Evolutionary conservation across 1,140 invertebrate species (phyloP).

Genomic region (Nylanderia fulva): DNA sequence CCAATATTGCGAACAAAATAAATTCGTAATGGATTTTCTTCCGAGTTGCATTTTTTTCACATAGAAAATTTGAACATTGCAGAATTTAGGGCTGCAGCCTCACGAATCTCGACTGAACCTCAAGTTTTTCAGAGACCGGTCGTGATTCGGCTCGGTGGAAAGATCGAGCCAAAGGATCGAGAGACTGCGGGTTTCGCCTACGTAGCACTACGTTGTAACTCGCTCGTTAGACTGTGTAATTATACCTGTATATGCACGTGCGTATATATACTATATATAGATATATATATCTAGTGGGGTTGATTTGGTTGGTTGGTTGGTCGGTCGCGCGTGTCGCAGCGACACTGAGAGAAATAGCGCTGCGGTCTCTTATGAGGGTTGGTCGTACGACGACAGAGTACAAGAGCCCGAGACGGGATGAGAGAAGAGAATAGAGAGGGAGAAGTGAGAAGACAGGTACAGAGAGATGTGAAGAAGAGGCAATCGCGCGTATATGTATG

Average conservation of each 20-base stretch:
- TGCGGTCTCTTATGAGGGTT: conserved; percentile 16
- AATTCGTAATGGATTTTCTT: too few relatives aligned
- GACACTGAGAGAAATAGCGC: conserved; percentile 65
- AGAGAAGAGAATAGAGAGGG: conserved; percentile 20
- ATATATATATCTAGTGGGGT: conserved; percentile 55
- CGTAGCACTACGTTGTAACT: conserved; percentile 81
- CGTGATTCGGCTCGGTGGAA: conserved; percentile 52
- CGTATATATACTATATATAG: conserved; percentile 58
- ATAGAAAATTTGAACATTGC: too few relatives aligned
- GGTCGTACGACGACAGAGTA: neutral
- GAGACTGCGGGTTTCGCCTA: conserved; percentile 80
- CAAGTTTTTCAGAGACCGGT: conserved; percentile 24
- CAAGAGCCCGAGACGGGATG: conserved; percentile 28
- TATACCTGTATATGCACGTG: conserved; percentile 63
- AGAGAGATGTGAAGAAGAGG: conserved; percentile 19
- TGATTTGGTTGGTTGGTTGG: neutral
- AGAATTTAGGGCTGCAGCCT: too few relatives aligned
- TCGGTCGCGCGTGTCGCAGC: conserved; percentile 64
- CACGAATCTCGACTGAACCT: too few relatives aligned
- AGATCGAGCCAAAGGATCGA: conserved; percentile 69
- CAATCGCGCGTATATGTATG: neutral
- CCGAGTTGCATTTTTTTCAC: too few relatives aligned
- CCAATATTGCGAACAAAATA: too few relatives aligned
- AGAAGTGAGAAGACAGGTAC: conserved; percentile 15
- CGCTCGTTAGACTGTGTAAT: conserved; percentile 67